phyloP scores from a whole-genome alignment of 2,888 invertebrate genomes.

The Eristalis intricaria region DNA sequence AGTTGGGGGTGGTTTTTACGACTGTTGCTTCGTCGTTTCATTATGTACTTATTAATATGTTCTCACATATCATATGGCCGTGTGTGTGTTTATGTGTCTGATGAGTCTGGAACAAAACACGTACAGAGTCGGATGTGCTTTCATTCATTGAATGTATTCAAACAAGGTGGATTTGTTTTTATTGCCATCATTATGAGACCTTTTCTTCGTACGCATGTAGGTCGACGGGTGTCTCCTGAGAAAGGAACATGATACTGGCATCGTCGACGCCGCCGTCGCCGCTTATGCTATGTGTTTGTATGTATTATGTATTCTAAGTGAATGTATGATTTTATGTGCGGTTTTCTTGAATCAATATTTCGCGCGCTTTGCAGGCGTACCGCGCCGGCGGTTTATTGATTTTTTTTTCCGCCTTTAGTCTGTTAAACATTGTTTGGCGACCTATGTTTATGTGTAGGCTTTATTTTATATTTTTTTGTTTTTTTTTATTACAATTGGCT shows the following conservation, averaged over 20 bases:
- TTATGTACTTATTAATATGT: conserved; percentile 21
- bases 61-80: neutral
- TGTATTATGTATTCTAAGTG: conserved; percentile 61
- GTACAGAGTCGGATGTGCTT: conserved; percentile 57
- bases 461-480: neutral
- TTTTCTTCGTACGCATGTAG: conserved; percentile 20
- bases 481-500: conserved; percentile 40
- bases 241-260: conserved; percentile 59
- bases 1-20: conserved; percentile 54
- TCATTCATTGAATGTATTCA: conserved; percentile 72
- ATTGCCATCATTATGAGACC: conserved; percentile 55
- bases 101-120: conserved; percentile 54
- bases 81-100: conserved; percentile 49
- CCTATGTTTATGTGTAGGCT: neutral
- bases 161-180: conserved; percentile 69
- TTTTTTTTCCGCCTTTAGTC: conserved; percentile 33
- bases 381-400: conserved; percentile 14
- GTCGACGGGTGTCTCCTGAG: conserved; percentile 16
- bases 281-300: conserved; percentile 2
- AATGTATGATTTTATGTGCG: conserved; percentile 63
- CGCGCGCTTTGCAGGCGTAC: conserved; percentile 40
- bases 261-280: no score
- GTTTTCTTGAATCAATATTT: conserved; percentile 66
- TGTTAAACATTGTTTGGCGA: conserved; percentile 32
- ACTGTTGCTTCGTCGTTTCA: conserved; percentile 62